These are phyloP conservation scores for Scartelaos histophorus DNA, from an alignment of 2,113 vertebrate species.

Conservation along the genomic window DNA sequence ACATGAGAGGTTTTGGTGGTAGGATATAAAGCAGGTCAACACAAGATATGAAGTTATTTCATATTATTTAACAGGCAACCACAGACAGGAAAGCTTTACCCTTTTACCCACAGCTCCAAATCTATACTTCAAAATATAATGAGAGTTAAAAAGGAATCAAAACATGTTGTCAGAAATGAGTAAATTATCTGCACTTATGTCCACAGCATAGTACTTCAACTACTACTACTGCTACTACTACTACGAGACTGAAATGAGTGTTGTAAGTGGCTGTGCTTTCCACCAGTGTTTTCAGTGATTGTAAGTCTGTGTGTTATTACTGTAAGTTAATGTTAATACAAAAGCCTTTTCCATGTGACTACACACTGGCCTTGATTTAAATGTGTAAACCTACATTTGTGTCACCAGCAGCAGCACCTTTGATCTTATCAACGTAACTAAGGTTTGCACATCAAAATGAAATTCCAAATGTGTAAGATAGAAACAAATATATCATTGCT, in stretches of 20 bases:
- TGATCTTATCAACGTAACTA: neutral
- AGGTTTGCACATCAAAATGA: neutral
- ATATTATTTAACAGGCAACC: slow-evolving; percentile 56
- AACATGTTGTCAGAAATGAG: neutral
- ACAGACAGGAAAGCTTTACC: slow-evolving; percentile 50
- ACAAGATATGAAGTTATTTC: slow-evolving; percentile 41
- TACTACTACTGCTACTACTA: neutral
- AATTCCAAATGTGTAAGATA: neutral
- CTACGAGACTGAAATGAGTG: neutral
- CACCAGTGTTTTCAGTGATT: neutral
- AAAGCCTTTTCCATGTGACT: neutral
- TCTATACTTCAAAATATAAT: slow-evolving; percentile 5
- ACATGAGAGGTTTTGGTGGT: slow-evolving; percentile 25
- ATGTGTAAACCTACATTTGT: neutral
- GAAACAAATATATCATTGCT: neutral
- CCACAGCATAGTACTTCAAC: neutral
- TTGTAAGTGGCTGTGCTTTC: neutral
- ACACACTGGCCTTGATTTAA: neutral
- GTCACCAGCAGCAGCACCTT: no score
- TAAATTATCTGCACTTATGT: no score
- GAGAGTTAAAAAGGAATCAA: slow-evolving; percentile 27
- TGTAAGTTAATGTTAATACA: neutral
- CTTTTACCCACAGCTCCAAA: neutral
- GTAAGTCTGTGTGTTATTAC: neutral
- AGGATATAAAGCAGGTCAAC: slow-evolving; percentile 40